A percentile compares a stretch with the other conserved stretches of the same genome.
Conservation (phyloP, 2,888 invertebrate species). For the Euplexia lucipara region DNA sequence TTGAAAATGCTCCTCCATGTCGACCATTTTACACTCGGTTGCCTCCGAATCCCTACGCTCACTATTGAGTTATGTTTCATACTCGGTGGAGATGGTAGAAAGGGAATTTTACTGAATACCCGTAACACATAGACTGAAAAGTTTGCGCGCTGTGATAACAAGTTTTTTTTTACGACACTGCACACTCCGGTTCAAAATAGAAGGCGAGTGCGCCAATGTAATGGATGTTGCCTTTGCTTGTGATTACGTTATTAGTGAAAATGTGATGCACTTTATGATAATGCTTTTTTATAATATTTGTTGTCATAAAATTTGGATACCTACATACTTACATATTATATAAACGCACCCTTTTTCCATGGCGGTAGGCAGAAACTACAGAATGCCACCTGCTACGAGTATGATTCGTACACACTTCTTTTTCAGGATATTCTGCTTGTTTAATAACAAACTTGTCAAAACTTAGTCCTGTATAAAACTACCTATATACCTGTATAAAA, state of each 20-base stretch:
- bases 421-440: too few relatives aligned
- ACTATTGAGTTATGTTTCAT: slow-evolving; percentile 87
- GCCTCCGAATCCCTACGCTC: slow-evolving; percentile 81
- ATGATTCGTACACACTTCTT: too few relatives aligned
- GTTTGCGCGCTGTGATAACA: slow-evolving; percentile 56
- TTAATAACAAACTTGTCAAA: too few relatives aligned
- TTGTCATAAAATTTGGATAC: too few relatives aligned
- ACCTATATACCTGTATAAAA: too few relatives aligned
- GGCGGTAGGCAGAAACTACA: too few relatives aligned
- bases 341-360: too few relatives aligned
- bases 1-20: slow-evolving; percentile 85
- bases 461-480: too few relatives aligned
- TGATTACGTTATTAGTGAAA: slow-evolving; percentile 22
- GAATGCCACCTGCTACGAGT: too few relatives aligned
- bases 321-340: too few relatives aligned
- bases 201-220: slow-evolving; percentile 17
- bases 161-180: slow-evolving; percentile 39
- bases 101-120: slow-evolving; percentile 70
- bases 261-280: too few relatives aligned
- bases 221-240: slow-evolving; percentile 24
- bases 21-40: slow-evolving; percentile 87
- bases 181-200: slow-evolving; percentile 19
- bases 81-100: slow-evolving; percentile 72
- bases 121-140: slow-evolving; percentile 65
- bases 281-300: too few relatives aligned